phyloP scores from a whole-genome alignment of 2,113 vertebrate genomes.

The Pithys albifrons region DNA sequence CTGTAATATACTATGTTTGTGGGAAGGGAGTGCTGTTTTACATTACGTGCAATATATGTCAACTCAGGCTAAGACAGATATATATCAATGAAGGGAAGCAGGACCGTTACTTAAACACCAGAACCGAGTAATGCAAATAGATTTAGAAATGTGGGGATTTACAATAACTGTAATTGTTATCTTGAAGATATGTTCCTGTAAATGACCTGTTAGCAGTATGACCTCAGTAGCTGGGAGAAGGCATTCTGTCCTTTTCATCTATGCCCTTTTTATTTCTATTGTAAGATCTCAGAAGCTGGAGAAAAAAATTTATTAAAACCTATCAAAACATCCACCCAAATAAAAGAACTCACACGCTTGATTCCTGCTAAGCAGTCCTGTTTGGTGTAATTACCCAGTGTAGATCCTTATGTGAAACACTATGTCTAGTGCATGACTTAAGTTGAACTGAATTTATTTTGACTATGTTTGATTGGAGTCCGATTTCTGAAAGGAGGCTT shows the following conservation, averaged over 20 bases:
- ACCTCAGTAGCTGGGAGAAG: background rate
- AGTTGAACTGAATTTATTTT: background rate
- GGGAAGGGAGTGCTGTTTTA: background rate
- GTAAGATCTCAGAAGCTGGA: background rate
- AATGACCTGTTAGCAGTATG: background rate
- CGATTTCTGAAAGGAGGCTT: background rate
- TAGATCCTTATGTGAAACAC: background rate
- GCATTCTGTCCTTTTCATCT: background rate
- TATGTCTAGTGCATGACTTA: background rate
- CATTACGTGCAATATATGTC: background rate
- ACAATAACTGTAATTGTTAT: background rate
- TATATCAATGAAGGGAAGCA: background rate
- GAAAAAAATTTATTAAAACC: too few relatives aligned
- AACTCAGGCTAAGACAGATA: background rate
- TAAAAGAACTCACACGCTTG: accelerated
- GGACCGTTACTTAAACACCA: background rate
- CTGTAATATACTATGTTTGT: background rate
- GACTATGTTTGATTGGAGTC: background rate
- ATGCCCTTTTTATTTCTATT: background rate
- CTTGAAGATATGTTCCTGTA: background rate
- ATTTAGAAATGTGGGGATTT: background rate
- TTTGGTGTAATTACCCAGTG: background rate
- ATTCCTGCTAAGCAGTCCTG: background rate
- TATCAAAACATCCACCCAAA: background rate
- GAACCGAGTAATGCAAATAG: background rate